Conservation (phyloP, 2,113 vertebrate genomes). For the Gobiocypris rarus region DNA sequence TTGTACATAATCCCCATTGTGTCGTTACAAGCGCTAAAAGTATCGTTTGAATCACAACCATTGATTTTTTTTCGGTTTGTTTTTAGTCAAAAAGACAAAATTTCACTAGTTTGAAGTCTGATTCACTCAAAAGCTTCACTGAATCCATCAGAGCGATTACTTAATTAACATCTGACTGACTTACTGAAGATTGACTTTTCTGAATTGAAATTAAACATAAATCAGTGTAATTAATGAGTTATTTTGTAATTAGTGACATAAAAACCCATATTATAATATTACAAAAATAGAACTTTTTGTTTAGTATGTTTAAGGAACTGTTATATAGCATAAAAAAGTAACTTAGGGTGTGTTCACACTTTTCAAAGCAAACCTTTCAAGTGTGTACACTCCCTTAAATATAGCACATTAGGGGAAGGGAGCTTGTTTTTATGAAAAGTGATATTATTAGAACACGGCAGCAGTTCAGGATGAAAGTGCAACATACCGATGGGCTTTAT, state of each 20-base stretch:
- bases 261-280: too few species aligned
- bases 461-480: neutral
- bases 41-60: neutral
- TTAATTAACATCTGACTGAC: neutral
- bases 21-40: neutral
- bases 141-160: too few species aligned
- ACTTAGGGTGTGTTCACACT: neutral
- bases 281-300: neutral
- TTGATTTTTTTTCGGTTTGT: neutral
- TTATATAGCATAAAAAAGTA: slow-evolving; percentile 4
- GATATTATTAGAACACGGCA: neutral
- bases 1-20: neutral
- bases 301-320: neutral
- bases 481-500: slow-evolving; percentile 64
- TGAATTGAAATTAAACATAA: neutral
- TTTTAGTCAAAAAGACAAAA: neutral
- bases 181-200: neutral
- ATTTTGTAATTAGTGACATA: neutral
- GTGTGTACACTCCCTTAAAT: neutral
- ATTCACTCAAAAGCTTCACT: neutral
- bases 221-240: too few species aligned
- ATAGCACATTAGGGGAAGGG: neutral
- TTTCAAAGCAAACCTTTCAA: too few species aligned
- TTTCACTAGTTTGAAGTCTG: neutral
- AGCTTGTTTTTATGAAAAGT: neutral